These are phyloP conservation scores for Fabriciana adippe DNA, from an alignment of 2,888 invertebrate species.

Conservation along the genomic window DNA sequence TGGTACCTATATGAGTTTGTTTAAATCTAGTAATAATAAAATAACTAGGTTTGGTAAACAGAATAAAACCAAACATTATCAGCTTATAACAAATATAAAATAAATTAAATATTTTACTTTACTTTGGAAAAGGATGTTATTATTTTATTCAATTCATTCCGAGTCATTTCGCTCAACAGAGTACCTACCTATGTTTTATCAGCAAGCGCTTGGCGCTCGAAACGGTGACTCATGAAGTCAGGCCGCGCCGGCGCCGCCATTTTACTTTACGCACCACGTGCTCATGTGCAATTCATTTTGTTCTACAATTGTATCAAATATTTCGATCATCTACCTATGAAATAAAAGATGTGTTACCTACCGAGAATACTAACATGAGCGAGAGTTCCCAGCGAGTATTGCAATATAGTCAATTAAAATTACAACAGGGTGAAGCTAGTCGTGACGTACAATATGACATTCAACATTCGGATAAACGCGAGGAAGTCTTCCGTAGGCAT, in stretches of 20 bases:
- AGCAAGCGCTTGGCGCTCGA: constrained; percentile 44
- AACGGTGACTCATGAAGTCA: constrained; percentile 47
- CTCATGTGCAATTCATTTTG: constrained; percentile 47
- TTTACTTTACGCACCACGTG: constrained; percentile 76
- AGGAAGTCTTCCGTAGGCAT: constrained; percentile 41
- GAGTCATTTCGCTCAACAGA: constrained; percentile 29
- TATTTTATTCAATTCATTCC: constrained; percentile 11
- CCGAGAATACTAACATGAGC: not conserved
- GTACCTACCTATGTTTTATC: constrained; percentile 42
- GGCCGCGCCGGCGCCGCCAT: constrained; percentile 66
- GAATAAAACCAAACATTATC: not conserved
- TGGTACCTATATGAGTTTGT: too few relatives aligned
- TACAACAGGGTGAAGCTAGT: not conserved
- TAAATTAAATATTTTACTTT: not conserved
- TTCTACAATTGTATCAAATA: constrained; percentile 15
- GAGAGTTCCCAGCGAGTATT: constrained; percentile 3
- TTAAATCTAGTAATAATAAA: too few relatives aligned
- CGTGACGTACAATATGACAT: constrained; percentile 1
- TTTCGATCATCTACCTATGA: not conserved
- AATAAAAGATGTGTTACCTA: not conserved
- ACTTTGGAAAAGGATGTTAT: constrained; percentile 1
- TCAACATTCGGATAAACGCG: constrained; percentile 10
- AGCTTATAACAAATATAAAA: not conserved
- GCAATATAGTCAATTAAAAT: not conserved
- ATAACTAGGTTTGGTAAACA: not conserved